Conservation (phyloP, 2,888 invertebrate genomes). For the Metalampra italica region DNA sequence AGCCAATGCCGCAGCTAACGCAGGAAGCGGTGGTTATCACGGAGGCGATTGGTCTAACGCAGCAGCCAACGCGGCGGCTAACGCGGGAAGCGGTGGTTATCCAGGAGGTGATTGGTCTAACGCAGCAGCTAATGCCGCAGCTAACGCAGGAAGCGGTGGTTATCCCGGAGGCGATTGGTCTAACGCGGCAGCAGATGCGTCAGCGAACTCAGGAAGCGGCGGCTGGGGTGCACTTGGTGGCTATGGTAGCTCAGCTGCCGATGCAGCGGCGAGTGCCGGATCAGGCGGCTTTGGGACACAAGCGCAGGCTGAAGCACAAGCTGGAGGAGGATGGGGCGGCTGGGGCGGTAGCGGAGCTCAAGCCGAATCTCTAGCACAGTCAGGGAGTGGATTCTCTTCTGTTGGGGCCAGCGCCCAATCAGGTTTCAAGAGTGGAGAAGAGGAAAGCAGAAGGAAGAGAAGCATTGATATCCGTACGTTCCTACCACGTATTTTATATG, state of each 20-base stretch:
- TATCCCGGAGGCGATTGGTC: constrained; percentile 5
- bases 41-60: constrained; percentile 7
- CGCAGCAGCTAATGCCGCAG: constrained; percentile 12
- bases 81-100: constrained; percentile 2
- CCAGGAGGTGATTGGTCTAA: constrained; percentile 1
- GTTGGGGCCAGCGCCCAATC: neutral
- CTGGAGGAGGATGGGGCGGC: neutral
- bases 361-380: neutral
- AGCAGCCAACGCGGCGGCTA: constrained; percentile 10
- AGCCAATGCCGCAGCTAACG: neutral
- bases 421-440: constrained; percentile 13
- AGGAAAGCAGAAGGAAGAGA: constrained; percentile 11
- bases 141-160: constrained; percentile 7
- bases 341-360: neutral
- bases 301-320: neutral
- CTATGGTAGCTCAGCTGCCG: neutral
- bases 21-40: constrained; percentile 2
- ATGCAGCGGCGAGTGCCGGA: constrained; percentile 8
- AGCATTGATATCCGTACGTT: neutral
- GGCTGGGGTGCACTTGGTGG: neutral
- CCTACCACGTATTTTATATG: neutral
- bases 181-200: neutral
- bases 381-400: neutral
- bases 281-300: constrained; percentile 6
- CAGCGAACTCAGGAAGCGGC: neutral